Percentiles rank a stretch among this genome's conserved stretches.
phyloP scores from a whole-genome alignment of 1,140 invertebrate species.

The Nephila pilipes region DNA sequence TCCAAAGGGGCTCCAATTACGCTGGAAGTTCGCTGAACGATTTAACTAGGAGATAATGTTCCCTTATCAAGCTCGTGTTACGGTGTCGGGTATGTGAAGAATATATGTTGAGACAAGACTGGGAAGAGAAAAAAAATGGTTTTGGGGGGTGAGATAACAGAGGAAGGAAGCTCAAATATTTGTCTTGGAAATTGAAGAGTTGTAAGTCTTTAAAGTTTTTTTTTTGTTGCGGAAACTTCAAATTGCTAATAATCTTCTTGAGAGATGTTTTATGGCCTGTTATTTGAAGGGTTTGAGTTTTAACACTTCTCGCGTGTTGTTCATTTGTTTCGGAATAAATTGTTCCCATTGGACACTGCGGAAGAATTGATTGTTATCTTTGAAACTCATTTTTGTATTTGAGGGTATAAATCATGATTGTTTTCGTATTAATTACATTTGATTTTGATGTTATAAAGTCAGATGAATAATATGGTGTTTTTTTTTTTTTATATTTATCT shows the following conservation, averaged over 20 bases:
- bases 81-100: not conserved
- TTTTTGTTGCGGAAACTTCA: not conserved
- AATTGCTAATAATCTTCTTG: slow-evolving; percentile 3
- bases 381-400: not conserved
- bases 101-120: slow-evolving; percentile 20
- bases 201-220: not conserved
- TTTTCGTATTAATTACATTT: too few relatives aligned
- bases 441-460: too few relatives aligned
- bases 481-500: too few relatives aligned
- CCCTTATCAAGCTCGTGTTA: slow-evolving; percentile 20
- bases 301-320: not conserved
- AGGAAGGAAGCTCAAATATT: slow-evolving; percentile 8
- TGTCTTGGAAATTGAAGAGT: slow-evolving; percentile 38
- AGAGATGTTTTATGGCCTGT: not conserved
- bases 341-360: too few relatives aligned
- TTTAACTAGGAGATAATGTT: slow-evolving; percentile 48
- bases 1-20: slow-evolving; percentile 32
- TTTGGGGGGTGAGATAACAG: not conserved
- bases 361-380: too few relatives aligned
- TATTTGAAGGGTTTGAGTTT: not conserved
- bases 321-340: not conserved
- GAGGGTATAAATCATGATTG: too few relatives aligned
- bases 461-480: too few relatives aligned
- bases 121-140: not conserved
- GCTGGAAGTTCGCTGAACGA: slow-evolving; percentile 54